phyloP scores from a whole-genome alignment of 1,140 invertebrate genomes.

The Drosophila yakuba region DNA sequence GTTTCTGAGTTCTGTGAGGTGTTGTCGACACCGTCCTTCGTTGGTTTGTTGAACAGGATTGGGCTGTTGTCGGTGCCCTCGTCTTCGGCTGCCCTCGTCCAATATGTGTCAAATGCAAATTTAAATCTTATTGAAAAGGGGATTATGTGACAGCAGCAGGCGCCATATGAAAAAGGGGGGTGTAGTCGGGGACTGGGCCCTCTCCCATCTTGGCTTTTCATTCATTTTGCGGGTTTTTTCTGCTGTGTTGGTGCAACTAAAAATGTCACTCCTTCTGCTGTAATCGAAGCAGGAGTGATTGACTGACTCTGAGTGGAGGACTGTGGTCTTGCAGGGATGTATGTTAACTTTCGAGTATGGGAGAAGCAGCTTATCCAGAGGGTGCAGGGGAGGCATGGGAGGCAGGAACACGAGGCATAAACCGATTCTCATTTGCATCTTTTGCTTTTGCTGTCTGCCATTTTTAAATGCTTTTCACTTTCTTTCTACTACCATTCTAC shows the following conservation, averaged over 20 bases:
- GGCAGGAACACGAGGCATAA: neutral
- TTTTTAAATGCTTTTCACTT: slow-evolving; percentile 61
- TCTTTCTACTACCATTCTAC: neutral
- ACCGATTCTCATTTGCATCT: slow-evolving; percentile 54
- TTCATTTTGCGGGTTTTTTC: slow-evolving; percentile 49
- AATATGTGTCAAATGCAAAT: slow-evolving; percentile 84
- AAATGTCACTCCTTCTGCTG: slow-evolving; percentile 50
- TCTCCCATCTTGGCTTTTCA: slow-evolving; percentile 29
- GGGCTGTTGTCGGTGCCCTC: slow-evolving; percentile 20
- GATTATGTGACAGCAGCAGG: slow-evolving; percentile 80
- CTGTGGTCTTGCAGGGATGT: slow-evolving; percentile 1
- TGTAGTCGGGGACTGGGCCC: slow-evolving; percentile 4
- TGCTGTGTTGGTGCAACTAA: slow-evolving; percentile 42
- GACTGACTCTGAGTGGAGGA: slow-evolving; percentile 30
- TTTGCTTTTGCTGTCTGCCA: slow-evolving; percentile 39
- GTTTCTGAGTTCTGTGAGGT: slow-evolving; percentile 2
- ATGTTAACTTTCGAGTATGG: slow-evolving; percentile 44
- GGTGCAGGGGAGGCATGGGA: neutral
- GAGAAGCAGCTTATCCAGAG: slow-evolving; percentile 1
- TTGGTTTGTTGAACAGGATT: slow-evolving; percentile 36
- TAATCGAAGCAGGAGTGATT: slow-evolving; percentile 56
- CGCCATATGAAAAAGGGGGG: slow-evolving; percentile 27
- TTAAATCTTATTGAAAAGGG: slow-evolving; percentile 81
- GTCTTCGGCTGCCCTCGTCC: slow-evolving; percentile 63
- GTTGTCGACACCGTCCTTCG: slow-evolving; percentile 22